These are phyloP conservation scores for Ptilonorhynchus violaceus DNA, from an alignment of 2,113 vertebrate genomes.

Conservation along the genomic window DNA sequence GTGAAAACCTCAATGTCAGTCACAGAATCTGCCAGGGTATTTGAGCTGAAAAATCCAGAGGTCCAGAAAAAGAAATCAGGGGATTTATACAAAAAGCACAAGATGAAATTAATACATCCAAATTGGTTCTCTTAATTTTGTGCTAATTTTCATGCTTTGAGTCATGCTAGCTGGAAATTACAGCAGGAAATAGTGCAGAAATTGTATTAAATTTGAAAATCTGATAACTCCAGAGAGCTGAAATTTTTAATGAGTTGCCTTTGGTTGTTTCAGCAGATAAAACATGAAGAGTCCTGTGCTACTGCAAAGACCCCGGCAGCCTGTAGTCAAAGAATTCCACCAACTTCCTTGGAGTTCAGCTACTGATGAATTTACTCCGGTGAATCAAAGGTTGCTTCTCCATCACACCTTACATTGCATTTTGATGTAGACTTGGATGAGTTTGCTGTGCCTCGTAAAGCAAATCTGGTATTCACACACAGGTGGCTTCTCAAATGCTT, in stretches of 20 bases:
- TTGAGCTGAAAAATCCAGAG: not conserved
- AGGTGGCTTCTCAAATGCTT: not conserved
- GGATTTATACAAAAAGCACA: not conserved
- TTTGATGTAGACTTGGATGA: not conserved
- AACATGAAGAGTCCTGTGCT: not conserved
- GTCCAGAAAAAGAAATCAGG: not conserved
- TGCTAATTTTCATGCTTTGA: not conserved
- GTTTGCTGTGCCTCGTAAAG: not conserved
- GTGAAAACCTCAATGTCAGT: not conserved
- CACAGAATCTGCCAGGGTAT: not conserved
- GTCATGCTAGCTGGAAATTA: not conserved
- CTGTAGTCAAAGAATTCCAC: not conserved
- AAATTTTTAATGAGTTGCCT: not conserved
- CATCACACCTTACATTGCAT: not conserved
- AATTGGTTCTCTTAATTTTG: not conserved
- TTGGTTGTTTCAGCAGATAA: not conserved
- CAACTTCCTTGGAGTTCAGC: not conserved
- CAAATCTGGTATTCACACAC: not conserved
- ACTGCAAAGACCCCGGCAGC: not conserved
- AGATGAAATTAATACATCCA: not conserved
- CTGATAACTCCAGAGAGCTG: not conserved
- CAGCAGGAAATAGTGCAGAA: not conserved
- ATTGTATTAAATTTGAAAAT: not conserved
- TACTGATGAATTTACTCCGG: not conserved
- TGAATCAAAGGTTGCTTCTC: not conserved